phyloP scores from a whole-genome alignment of 2,113 vertebrate genomes.

The Salvator merianae region DNA sequence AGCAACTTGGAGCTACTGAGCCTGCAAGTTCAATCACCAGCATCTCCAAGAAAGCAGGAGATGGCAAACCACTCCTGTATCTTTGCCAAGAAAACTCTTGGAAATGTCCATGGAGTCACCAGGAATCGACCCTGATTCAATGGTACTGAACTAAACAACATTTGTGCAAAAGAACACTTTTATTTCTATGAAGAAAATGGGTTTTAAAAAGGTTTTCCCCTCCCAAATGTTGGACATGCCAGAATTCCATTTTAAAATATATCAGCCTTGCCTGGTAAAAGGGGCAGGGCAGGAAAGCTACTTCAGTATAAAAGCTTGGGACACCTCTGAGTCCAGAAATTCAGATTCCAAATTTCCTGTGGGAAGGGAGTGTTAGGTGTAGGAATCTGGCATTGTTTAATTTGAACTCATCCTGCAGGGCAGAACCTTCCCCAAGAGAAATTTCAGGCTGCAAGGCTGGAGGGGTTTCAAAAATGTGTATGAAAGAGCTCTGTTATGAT shows the following conservation, averaged over 20 bases:
- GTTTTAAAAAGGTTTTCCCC: no score
- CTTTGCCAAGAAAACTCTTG: no score
- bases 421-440: slow-evolving; percentile 48
- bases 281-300: not conserved
- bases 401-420: slow-evolving; percentile 39
- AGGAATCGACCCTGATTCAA: no score
- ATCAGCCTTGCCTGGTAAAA: not conserved
- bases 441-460: slow-evolving; percentile 15
- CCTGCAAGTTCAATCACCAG: no score
- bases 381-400: slow-evolving; percentile 56
- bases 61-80: no score
- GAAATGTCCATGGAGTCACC: no score
- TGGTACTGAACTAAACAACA: no score
- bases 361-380: not conserved
- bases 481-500: slow-evolving; percentile 28
- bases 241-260: not conserved
- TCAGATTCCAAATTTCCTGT: slow-evolving; percentile 9
- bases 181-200: no score
- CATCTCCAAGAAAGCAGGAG: no score
- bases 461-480: slow-evolving; percentile 12
- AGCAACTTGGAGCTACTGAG: no score
- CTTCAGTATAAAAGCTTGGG: not conserved
- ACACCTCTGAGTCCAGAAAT: slow-evolving; percentile 2
- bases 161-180: no score
- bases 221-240: no score